phyloP scores from a whole-genome alignment of 2,797 vertebrate genomes.

The Toxotes lorentzi region DNA sequence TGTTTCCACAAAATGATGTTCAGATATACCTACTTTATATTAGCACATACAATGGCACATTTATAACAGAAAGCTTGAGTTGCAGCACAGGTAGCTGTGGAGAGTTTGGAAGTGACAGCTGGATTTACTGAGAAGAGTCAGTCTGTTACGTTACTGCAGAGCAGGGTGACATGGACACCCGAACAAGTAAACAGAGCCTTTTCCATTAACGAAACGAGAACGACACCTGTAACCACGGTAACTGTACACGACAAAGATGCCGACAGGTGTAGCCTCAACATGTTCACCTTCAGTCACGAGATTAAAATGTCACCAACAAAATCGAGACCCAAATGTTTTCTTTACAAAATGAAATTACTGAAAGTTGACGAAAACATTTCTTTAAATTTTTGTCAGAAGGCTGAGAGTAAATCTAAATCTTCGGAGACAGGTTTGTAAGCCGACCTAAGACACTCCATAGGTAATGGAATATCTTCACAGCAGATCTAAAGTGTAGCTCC shows the following conservation, averaged over 20 bases:
- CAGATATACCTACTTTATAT: background rate
- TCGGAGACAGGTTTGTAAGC: too few species aligned
- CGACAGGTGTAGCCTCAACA: background rate
- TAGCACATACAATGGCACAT: too few species aligned
- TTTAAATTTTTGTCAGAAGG: too few species aligned
- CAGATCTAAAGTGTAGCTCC: conserved; percentile 1
- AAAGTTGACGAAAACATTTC: too few species aligned
- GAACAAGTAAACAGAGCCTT: background rate
- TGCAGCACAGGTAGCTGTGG: background rate
- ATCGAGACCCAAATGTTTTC: too few species aligned
- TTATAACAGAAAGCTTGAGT: too few species aligned
- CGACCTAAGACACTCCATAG: background rate
- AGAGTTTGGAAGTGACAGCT: background rate
- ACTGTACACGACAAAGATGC: background rate
- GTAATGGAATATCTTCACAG: conserved; percentile 3
- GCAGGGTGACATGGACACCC: background rate
- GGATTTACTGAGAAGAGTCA: background rate
- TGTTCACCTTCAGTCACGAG: too few species aligned
- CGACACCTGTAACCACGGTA: background rate
- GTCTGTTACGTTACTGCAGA: background rate
- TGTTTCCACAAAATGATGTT: background rate
- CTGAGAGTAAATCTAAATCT: too few species aligned
- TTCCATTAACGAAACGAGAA: background rate
- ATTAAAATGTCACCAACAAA: too few species aligned
- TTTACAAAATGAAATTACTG: too few species aligned